Conservation (phyloP, 2,888 invertebrate genomes). For the Phorcus lineatus region DNA sequence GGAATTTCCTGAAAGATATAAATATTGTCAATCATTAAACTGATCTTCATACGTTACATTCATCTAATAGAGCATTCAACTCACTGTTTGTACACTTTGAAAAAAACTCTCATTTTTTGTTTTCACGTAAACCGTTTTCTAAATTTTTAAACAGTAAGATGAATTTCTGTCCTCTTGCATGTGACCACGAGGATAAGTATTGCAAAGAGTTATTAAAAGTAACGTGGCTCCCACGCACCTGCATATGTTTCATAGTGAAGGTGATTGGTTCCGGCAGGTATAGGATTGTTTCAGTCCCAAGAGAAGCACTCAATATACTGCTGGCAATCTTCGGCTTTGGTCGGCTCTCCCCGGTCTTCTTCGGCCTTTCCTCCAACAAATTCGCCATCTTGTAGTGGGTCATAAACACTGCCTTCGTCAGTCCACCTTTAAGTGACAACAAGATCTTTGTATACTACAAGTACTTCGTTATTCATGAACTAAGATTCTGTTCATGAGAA, state of each 20-base stretch:
- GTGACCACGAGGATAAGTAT: too few species aligned
- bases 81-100: too few species aligned
- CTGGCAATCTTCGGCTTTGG: conserved; percentile 47
- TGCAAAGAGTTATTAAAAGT: too few species aligned
- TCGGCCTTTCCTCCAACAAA: conserved; percentile 45
- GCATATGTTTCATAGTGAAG: conserved; percentile 60
- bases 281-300: conserved; percentile 40
- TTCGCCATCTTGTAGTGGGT: conserved; percentile 65
- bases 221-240: conserved; percentile 39
- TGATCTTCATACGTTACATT: too few species aligned
- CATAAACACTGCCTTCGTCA: conserved; percentile 67
- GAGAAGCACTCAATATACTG: conserved; percentile 58
- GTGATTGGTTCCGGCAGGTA: conserved; percentile 50
- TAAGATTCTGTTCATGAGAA: too few species aligned
- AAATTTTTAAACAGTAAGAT: too few species aligned
- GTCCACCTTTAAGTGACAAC: conserved; percentile 51
- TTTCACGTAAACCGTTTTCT: too few species aligned
- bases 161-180: too few species aligned
- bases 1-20: conserved; percentile 31
- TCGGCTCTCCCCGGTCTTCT: conserved; percentile 12
- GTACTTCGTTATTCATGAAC: too few species aligned
- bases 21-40: neutral
- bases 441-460: neutral
- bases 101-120: too few species aligned
- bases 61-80: too few species aligned